Evolutionary conservation across 2,888 invertebrate species (phyloP).

Genomic region (Pardosa pseudoannulata): DNA sequence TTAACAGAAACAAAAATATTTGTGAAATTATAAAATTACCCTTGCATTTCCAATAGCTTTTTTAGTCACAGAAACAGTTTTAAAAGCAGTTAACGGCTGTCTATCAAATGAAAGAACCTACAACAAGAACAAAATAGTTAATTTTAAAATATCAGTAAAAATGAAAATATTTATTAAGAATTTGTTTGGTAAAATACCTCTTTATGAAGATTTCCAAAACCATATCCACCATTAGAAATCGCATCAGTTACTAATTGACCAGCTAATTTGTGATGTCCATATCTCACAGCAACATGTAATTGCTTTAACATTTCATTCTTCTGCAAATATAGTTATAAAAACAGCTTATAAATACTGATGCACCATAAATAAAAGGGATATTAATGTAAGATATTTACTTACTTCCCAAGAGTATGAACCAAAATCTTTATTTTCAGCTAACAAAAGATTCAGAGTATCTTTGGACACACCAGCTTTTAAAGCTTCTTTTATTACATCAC

Average conservation of each 20-base stretch:
- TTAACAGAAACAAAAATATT: too few relatives aligned
- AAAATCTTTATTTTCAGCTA: slow-evolving; percentile 25
- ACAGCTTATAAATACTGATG: background rate
- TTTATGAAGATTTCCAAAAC: slow-evolving; percentile 78
- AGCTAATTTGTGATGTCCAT: slow-evolving; percentile 79
- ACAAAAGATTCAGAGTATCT: slow-evolving; percentile 63
- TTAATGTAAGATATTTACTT: background rate
- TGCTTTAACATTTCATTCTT: slow-evolving; percentile 66
- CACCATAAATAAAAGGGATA: background rate
- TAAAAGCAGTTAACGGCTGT: slow-evolving; percentile 70
- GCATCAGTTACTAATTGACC: slow-evolving; percentile 77
- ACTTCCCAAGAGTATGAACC: slow-evolving; percentile 37
- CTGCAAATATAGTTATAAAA: slow-evolving; percentile 37
- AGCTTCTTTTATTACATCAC: slow-evolving; percentile 52
- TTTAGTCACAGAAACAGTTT: slow-evolving; percentile 75
- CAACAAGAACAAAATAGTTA: slow-evolving; percentile 6
- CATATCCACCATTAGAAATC: slow-evolving; percentile 76
- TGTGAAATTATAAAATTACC: slow-evolving; percentile 58
- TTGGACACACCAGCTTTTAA: slow-evolving; percentile 58
- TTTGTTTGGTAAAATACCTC: slow-evolving; percentile 75
- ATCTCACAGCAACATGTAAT: slow-evolving; percentile 77
- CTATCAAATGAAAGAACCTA: slow-evolving; percentile 56
- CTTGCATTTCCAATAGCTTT: slow-evolving; percentile 74
- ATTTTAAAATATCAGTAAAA: background rate
- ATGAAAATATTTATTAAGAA: background rate